Evolutionary conservation across 1,140 invertebrate genomes (phyloP), one percentile per base, ranked within the genome.

Genomic region (Polypedilum pembai): DNA sequence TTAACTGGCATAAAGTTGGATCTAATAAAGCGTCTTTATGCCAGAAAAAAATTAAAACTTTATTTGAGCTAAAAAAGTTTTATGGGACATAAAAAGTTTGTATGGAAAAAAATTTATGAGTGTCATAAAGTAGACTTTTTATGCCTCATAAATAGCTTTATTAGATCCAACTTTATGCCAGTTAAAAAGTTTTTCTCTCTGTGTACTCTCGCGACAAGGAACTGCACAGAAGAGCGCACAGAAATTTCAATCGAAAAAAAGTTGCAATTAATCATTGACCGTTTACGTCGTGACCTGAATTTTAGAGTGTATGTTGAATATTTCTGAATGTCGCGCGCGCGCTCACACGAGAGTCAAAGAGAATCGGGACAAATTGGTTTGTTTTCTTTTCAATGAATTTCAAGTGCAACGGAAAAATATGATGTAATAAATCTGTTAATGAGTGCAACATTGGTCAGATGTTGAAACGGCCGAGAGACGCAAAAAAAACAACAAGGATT

Each of bases 301-400:
- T 56, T 56, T 33, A 33, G 24, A 3, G 5, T 33, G 24, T n/a
- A 33, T 33, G 24, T 33, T 33, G 2, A 33, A 33, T 33, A 5
- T 33, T 56, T 56, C 15, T 56, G 10, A 56, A 56, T 56, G 45
- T 56, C 45, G 45, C 10, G n/a, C n/a, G 45, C 45, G 45, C 7
- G 8, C 10, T 33, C 24, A 33, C 45, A 15, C 10, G 45, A 56
- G 10, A 56, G n/a, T n/a, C 0, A 56, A 56, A 12, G 45, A 56
- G 45, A 56, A 56, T 56, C 45, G 45, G 45, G n/a, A n/a, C 45
- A 56, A 56, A 56, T 56, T 56, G 45, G 45, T 56, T 56, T 56
- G 45, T 56, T 56, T 33, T 33, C 24, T 33, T 33, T 33, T 33
- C 24, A 33, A 33, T 33, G 24, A 33, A 33, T 33, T 33, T 33